A percentile compares a stretch with the other conserved stretches of the same genome.
Conservation (phyloP, 2,888 invertebrate genomes). For the Scaptomyza reducta region DNA sequence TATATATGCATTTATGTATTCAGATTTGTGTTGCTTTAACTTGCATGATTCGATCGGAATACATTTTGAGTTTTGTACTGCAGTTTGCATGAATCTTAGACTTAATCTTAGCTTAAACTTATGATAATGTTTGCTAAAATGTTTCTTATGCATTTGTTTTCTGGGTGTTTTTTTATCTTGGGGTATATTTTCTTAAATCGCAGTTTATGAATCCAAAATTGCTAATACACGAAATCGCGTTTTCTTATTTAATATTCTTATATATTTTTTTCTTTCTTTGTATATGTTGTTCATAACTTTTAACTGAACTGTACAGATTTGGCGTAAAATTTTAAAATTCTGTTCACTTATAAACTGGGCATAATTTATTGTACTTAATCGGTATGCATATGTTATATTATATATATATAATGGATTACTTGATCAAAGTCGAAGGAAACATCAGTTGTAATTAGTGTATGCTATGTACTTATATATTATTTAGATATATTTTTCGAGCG, state of each 20-base stretch:
- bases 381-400: constrained; percentile 54
- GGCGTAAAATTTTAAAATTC: constrained; percentile 30
- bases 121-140: constrained; percentile 40
- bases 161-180: not conserved
- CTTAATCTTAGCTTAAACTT: constrained; percentile 40
- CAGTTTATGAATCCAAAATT: constrained; percentile 22
- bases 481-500: constrained; percentile 10
- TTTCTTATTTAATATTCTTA: not conserved
- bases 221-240: constrained; percentile 21
- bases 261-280: not conserved
- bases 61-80: constrained; percentile 66
- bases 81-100: constrained; percentile 63
- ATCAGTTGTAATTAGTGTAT: constrained; percentile 53
- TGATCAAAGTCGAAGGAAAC: constrained; percentile 60
- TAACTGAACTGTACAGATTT: constrained; percentile 48
- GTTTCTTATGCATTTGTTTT: not conserved
- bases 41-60: constrained; percentile 25
- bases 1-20: constrained; percentile 1
- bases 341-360: constrained; percentile 33
- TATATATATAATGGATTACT: constrained; percentile 33
- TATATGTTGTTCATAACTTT: constrained; percentile 10
- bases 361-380: constrained; percentile 69
- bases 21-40: no score
- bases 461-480: constrained; percentile 19
- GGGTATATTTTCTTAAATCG: not conserved